These are phyloP conservation scores for Capromys pilorides DNA, from an alignment of 2,797 vertebrate genomes.

Conservation along the genomic window DNA sequence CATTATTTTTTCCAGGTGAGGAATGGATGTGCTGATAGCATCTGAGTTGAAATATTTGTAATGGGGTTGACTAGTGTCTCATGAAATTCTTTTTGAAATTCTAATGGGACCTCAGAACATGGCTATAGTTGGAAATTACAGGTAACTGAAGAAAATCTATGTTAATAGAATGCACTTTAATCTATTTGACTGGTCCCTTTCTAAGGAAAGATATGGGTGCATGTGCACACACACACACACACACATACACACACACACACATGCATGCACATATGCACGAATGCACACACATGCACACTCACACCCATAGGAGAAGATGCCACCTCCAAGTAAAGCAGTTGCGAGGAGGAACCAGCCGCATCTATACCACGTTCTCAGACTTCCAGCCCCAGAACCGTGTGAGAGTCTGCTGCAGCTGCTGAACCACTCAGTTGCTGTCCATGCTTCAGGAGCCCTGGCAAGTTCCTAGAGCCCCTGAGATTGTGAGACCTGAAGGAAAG, in stretches of 20 bases:
- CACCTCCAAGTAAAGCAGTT: background rate
- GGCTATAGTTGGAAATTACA: background rate
- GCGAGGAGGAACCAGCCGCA: background rate
- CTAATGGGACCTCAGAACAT: background rate
- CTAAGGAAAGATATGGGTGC: background rate
- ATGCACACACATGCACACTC: accelerated
- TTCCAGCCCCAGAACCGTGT: background rate
- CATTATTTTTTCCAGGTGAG: background rate
- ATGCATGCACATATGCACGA: background rate
- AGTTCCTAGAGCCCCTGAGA: background rate
- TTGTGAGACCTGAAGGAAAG: background rate
- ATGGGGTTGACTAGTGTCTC: background rate
- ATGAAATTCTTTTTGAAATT: background rate
- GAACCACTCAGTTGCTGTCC: too few species aligned
- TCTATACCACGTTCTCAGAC: accelerated
- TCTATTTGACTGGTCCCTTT: background rate
- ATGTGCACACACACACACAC: background rate
- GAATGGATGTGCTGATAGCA: background rate
- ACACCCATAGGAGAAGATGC: too few species aligned
- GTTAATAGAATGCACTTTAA: background rate
- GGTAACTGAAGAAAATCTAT: background rate
- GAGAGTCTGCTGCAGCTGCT: background rate
- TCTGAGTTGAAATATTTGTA: background rate
- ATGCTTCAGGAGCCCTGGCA: background rate
- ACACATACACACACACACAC: background rate